Conservation (phyloP, 2,797 vertebrate species). For the Spheniscus humboldti region DNA sequence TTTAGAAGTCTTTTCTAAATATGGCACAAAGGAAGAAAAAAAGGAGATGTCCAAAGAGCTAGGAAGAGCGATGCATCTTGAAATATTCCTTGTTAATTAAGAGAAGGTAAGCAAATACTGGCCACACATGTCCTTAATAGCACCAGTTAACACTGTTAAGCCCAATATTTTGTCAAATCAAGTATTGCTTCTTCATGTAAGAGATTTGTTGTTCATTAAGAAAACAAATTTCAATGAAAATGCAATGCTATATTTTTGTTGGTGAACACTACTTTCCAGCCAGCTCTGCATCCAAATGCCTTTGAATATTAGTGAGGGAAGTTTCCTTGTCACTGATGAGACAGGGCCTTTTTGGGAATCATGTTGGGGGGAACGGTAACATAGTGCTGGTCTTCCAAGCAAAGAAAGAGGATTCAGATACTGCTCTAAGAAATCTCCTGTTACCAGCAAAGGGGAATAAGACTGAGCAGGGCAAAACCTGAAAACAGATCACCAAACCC, state of each 20-base stretch:
- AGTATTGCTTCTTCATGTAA: neutral
- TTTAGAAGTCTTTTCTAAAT: neutral
- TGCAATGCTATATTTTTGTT: neutral
- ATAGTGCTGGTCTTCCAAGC: neutral
- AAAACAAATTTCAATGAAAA: neutral
- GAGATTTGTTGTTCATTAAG: neutral
- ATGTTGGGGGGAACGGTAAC: accelerated
- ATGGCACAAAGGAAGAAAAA: neutral
- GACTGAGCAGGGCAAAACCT: neutral
- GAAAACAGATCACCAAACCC: neutral
- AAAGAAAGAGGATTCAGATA: neutral
- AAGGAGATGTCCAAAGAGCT: neutral
- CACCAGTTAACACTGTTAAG: neutral
- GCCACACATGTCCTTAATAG: neutral
- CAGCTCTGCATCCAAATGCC: neutral
- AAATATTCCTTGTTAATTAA: neutral
- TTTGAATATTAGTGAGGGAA: neutral
- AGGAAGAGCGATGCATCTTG: neutral
- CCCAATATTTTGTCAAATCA: neutral
- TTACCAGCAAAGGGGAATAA: neutral
- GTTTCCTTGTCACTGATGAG: neutral
- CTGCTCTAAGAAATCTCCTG: neutral
- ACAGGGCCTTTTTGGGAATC: neutral
- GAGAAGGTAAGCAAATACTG: neutral
- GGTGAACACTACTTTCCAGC: neutral